These are phyloP conservation scores for Agonopterix alstromeriana DNA, from an alignment of 2,888 invertebrate species.

Conservation along the genomic window DNA sequence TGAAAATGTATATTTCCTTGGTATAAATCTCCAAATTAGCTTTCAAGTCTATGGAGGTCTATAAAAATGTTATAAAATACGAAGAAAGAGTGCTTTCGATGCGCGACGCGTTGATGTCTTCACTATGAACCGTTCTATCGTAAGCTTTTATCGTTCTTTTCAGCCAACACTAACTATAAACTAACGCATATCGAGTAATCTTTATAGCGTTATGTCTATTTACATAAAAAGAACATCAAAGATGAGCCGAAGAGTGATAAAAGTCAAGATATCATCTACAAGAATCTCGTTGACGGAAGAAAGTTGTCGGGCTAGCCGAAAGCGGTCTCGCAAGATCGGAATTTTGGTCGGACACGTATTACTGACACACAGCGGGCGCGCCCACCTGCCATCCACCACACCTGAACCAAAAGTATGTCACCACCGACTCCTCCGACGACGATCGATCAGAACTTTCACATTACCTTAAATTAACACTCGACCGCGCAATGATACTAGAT, in stretches of 20 bases:
- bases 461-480: conserved; percentile 68
- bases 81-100: neutral
- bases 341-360: conserved; percentile 65
- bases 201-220: conserved; percentile 5
- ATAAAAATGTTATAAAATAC: too few relatives aligned
- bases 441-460: conserved; percentile 72
- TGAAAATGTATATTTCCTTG: too few relatives aligned
- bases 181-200: neutral
- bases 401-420: conserved; percentile 74
- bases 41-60: too few relatives aligned
- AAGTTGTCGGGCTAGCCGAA: conserved; percentile 60
- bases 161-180: conserved; percentile 1
- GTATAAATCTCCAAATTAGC: neutral
- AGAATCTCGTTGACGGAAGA: conserved; percentile 44
- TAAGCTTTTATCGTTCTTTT: conserved; percentile 10
- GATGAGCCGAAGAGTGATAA: conserved; percentile 18
- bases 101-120: conserved; percentile 67
- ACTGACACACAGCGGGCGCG: conserved; percentile 58
- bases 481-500: conserved; percentile 22
- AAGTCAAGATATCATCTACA: conserved; percentile 12
- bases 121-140: conserved; percentile 29
- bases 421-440: conserved; percentile 62
- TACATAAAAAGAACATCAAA: conserved; percentile 14
- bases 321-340: conserved; percentile 65
- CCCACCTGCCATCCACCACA: conserved; percentile 66